A percentile compares a stretch with the other conserved stretches of the same genome.
Conservation (phyloP, 2,888 invertebrate species). For the Cataglyphis cursor region DNA sequence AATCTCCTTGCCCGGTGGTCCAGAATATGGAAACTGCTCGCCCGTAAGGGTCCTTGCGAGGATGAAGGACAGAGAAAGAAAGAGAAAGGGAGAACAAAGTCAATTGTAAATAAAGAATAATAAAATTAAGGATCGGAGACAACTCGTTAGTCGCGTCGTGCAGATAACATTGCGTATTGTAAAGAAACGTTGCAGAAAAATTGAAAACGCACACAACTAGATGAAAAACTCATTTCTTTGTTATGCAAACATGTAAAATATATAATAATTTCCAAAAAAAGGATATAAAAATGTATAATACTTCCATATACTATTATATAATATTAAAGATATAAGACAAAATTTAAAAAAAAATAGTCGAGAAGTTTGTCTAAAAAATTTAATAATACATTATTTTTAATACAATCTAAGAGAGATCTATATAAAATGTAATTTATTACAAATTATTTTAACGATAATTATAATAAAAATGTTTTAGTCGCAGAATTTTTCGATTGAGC, state of each 20-base stretch:
- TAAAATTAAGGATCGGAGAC: conserved; percentile 76
- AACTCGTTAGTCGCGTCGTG: conserved; percentile 80
- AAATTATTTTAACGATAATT: neutral
- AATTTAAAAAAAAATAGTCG: neutral
- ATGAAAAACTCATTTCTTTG: conserved; percentile 4
- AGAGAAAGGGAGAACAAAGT: conserved; percentile 4
- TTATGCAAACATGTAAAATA: neutral
- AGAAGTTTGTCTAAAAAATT: neutral
- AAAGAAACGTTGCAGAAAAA: conserved; percentile 6
- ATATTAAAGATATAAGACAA: neutral
- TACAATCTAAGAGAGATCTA: neutral
- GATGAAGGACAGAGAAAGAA: conserved; percentile 33
- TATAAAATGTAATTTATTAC: neutral
- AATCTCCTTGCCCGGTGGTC: conserved; percentile 74
- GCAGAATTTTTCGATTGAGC: neutral
- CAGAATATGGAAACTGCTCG: conserved; percentile 73
- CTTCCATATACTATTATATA: neutral
- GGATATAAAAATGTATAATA: neutral
- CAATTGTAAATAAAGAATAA: conserved; percentile 79
- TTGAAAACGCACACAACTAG: neutral
- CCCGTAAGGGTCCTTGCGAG: conserved; percentile 19
- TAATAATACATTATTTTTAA: neutral
- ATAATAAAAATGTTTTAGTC: neutral
- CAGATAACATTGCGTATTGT: conserved; percentile 24
- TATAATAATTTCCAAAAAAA: neutral